These are phyloP conservation scores for Crematogaster levior DNA, from an alignment of 2,888 invertebrate species.

Conservation along the genomic window DNA sequence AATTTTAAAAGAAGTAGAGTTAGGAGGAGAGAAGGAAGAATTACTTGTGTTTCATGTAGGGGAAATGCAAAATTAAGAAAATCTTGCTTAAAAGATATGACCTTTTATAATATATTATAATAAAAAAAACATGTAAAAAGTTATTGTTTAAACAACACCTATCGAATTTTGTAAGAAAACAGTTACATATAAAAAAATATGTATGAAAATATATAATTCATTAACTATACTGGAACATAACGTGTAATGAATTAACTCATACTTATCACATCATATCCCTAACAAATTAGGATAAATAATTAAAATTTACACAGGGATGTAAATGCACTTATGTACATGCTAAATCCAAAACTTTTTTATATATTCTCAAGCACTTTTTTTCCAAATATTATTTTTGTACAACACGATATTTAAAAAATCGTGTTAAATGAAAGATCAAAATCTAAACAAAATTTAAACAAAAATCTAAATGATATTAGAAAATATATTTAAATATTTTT, in stretches of 20 bases:
- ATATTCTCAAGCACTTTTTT: neutral
- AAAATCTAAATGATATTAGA: neutral
- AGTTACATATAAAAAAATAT: neutral
- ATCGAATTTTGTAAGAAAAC: neutral
- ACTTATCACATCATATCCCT: neutral
- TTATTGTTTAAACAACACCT: neutral
- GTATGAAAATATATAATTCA: neutral
- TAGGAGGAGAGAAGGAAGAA: too few relatives aligned
- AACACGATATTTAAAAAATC: neutral
- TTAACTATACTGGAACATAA: neutral
- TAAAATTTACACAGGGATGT: too few relatives aligned
- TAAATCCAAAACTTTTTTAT: neutral
- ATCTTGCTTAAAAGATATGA: neutral
- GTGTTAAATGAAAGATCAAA: neutral
- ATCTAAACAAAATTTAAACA: neutral
- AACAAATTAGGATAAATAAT: neutral
- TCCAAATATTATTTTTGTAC: neutral
- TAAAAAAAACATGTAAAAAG: neutral
- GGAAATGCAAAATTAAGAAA: neutral
- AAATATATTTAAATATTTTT: neutral
- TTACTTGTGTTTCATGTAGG: neutral
- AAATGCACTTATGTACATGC: neutral
- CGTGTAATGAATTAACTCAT: neutral
- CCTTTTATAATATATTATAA: neutral
- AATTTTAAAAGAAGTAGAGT: conserved; percentile 18